Base-by-base conservation (phyloP, 2,888 invertebrate species). In the Coenonympha glycerion region DNA sequence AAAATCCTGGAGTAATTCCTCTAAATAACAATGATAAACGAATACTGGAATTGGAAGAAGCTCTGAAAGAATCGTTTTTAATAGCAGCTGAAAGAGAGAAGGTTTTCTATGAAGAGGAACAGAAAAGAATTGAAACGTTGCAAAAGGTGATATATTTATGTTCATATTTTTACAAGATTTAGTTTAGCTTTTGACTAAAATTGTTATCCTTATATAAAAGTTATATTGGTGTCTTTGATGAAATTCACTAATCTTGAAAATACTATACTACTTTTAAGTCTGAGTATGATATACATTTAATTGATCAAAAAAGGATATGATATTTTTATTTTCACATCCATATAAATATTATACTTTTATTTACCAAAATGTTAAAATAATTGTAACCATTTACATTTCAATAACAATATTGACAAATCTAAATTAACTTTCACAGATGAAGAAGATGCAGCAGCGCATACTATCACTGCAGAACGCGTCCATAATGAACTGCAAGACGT, bases 11-110 rank as follows among this genome's bases (percentile, higher is more conserved):
- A 9, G 47, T 62, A 1, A 61, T 68, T 26, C 68, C 77, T 22
- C 66, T 69, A 13, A 90, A 77, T 51, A 68, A 73, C 39, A 86
- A 87, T 63, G 84, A 87, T 26, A 88, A 87, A 54, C 87, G 92
- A 55, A 92, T 94, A 65, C 88, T 93, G 62, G 93, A 94, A 68
- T 75, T 95, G 53, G 92, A 95, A 72, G 93, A 94, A 61, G 96
- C 96, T 15, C 83, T 97, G 53, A 90, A 94, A 53, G 94, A 95
- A 74, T 95, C 94, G 56, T 92, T 93, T 49, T 73, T 90, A 68
- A 90, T 93, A 64, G 90, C 92, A n/a, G 89, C 91, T 2, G 91
- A 92, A 59, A 87, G 91, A 56, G 92, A 92, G 63, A 88, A 88
- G 60, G 89, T 91, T 57, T 88, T 91, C 58, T 89, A 89, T 64